Conservation (phyloP, 1,140 invertebrate species). For the Gryon sp. region DNA sequence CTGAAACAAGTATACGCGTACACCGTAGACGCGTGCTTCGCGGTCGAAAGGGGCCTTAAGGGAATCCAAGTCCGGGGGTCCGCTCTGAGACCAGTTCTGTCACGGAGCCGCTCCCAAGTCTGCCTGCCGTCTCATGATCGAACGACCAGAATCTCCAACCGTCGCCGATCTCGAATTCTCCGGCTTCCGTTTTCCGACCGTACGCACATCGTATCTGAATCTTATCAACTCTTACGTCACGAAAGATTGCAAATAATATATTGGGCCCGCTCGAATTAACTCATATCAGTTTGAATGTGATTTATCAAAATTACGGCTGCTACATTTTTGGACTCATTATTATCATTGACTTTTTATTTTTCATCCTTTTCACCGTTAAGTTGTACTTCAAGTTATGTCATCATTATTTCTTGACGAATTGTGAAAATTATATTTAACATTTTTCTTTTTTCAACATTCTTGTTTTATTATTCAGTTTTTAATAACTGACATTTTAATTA, state of each 20-base stretch:
- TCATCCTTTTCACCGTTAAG: background rate
- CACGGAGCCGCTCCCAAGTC: constrained; percentile 70
- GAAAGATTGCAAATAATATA: constrained; percentile 28
- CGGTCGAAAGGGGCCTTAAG: constrained; percentile 53
- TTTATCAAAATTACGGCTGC: constrained; percentile 10
- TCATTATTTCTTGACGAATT: too few species aligned
- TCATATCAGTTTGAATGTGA: background rate
- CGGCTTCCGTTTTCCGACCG: constrained; percentile 57
- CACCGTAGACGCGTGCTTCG: constrained; percentile 53
- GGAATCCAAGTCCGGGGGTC: constrained; percentile 48
- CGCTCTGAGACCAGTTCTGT: constrained; percentile 66
- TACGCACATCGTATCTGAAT: constrained; percentile 45
- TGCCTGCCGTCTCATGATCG: constrained; percentile 57
- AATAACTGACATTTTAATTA: too few species aligned
- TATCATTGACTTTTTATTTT: background rate
- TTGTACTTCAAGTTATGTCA: background rate
- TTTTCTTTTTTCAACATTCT: too few species aligned
- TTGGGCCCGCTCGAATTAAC: constrained; percentile 18
- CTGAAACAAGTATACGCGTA: constrained; percentile 45
- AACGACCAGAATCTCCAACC: constrained; percentile 41
- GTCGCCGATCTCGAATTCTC: constrained; percentile 51
- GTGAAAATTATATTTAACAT: too few species aligned
- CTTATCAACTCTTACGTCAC: constrained; percentile 37
- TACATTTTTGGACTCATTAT: background rate
- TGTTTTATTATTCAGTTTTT: too few species aligned